A percentile compares a stretch with the other conserved stretches of the same genome.
Evolutionary conservation across 2,797 vertebrate species (phyloP).

Genomic region (Tauraco hartlaubi): DNA sequence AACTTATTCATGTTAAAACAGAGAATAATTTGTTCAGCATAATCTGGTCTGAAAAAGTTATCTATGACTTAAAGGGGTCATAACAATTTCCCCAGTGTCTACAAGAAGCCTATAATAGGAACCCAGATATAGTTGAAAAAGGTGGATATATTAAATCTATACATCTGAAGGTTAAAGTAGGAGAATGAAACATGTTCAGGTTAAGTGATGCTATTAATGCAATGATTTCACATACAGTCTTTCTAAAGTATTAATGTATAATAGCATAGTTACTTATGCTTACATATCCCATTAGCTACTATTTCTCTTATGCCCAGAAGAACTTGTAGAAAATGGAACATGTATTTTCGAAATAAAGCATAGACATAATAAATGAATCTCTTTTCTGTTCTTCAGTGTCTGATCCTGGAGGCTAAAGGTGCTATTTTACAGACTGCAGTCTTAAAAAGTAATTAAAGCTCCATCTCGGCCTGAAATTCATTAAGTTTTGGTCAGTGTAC

Average conservation of each 20-base stretch:
- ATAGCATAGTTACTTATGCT: background rate
- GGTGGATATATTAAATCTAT: slow-evolving; percentile 31
- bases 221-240: background rate
- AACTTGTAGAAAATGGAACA: background rate
- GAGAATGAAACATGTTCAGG: slow-evolving; percentile 23
- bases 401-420: background rate
- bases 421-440: background rate
- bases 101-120: slow-evolving; percentile 13
- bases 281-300: background rate
- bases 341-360: background rate
- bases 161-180: slow-evolving; percentile 52
- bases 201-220: slow-evolving; percentile 32
- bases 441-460: background rate
- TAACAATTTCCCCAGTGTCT: slow-evolving; percentile 37
- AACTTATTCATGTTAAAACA: slow-evolving; percentile 58
- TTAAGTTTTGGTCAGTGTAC: background rate
- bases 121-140: slow-evolving; percentile 35
- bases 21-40: slow-evolving; percentile 65
- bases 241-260: slow-evolving; percentile 20
- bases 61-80: slow-evolving; percentile 44
- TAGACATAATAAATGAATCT: background rate
- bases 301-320: background rate
- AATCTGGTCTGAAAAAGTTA: slow-evolving; percentile 61
- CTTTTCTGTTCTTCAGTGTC: background rate
- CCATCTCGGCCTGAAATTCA: background rate